Base-by-base conservation (phyloP, 2,888 invertebrate species). In the Acronicta aceris region DNA sequence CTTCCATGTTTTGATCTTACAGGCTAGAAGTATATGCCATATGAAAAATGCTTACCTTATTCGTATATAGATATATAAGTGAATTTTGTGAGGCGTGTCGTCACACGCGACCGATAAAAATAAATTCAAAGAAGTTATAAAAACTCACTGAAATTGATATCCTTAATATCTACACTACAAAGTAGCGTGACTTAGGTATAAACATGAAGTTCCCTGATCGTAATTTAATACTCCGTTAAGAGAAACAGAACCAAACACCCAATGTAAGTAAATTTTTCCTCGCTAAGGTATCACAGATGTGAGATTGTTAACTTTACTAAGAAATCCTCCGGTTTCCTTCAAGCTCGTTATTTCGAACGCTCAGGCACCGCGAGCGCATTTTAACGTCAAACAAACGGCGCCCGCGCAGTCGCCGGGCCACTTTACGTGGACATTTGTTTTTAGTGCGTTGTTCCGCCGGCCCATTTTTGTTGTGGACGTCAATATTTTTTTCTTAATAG, bases 371-470 rank as follows among this genome's bases (percentile, higher is more conserved):
- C 75, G 63, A 71, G 72, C 70, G 75, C 81, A 81, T 81, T 81
- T 79, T 76, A 76, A 78, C 74, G 76, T 80, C 82, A 80, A 76
- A 79, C 63, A 78, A 79, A 81, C 74, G 74, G 83, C 82, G 79
- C 71, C 62, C 62, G 82, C 82, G 83, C 81, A 78, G 72, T 58
- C 50, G 52, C 38, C 56, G 41, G 65, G 40, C 68, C 79, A 79
- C 72, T 84, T 84, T 83, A 84, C 79, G 76, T 65, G 72, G 74
- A 60, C 82, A 85, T 85, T 84, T 74, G 80, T 81, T 85, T 85
- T 85, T 84, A 85, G 71, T 76, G 71, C 77, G 46, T 56, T 61
- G 70, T 77, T 74, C 71, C 69, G 65, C 67, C 68, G 60, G 60
- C 51, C 65, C 67, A 69, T 75, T 78, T 65, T 65, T 69, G 69